Percentiles rank a stretch among this genome's conserved stretches.
phyloP scores from a whole-genome alignment of 2,888 invertebrate species.

The Watsonalla binaria region DNA sequence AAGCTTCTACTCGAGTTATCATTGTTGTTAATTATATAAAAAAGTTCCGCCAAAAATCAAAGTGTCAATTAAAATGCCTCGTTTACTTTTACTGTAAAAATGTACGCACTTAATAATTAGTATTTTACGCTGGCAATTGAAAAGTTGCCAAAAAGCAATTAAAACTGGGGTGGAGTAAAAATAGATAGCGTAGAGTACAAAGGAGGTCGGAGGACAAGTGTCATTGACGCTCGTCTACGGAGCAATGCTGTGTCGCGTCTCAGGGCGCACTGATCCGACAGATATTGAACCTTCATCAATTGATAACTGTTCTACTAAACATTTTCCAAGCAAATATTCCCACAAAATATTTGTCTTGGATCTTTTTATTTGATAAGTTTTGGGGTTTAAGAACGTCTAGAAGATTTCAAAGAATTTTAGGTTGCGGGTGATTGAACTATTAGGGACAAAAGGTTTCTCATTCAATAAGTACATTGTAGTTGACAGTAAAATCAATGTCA shows the following conservation, averaged over 20 bases:
- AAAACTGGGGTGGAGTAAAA: slow-evolving; percentile 12
- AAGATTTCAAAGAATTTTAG: no score
- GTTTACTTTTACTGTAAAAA: neutral
- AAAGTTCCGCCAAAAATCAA: no score
- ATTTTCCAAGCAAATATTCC: neutral
- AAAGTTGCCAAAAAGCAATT: slow-evolving; percentile 18
- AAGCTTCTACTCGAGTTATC: no score
- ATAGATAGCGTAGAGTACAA: slow-evolving; percentile 6
- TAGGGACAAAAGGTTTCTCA: no score
- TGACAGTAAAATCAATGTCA: neutral
- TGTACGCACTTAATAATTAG: neutral
- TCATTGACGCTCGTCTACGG: slow-evolving; percentile 20
- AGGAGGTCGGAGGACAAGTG: slow-evolving; percentile 14
- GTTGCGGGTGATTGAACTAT: no score
- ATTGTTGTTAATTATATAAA: no score
- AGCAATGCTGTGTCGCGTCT: slow-evolving; percentile 10
- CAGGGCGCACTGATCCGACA: slow-evolving; percentile 13
- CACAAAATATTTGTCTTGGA: no score
- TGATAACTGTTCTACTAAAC: neutral
- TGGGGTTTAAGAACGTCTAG: no score
- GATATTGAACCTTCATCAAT: slow-evolving; percentile 9
- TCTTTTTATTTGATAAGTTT: no score
- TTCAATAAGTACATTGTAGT: no score
- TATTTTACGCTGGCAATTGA: slow-evolving; percentile 1
- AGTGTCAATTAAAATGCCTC: neutral